Percentiles rank a stretch among this genome's conserved stretches.
phyloP scores from a whole-genome alignment of 2,113 vertebrate species.

The Brachypteracias leptosomus region DNA sequence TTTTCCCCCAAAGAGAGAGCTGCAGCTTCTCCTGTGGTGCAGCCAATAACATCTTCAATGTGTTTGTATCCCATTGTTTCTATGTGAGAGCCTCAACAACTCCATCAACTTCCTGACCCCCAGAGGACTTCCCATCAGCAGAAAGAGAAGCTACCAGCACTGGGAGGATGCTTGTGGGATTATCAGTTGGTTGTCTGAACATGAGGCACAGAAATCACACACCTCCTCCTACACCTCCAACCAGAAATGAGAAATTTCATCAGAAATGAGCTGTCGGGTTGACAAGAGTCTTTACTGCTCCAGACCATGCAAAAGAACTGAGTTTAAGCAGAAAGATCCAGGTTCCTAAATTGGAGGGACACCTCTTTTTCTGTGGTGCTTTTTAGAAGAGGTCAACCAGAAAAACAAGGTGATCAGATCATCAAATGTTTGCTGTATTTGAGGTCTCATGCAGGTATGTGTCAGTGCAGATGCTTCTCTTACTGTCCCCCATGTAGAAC shows the following conservation, averaged over 20 bases:
- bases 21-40: not conserved
- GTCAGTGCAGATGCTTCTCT: not conserved
- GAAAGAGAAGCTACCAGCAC: not conserved
- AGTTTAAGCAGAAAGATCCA: not conserved
- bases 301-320: not conserved
- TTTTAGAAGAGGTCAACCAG: not conserved
- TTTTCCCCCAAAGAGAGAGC: not conserved
- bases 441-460: not conserved
- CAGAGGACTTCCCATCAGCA: not conserved
- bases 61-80: not conserved
- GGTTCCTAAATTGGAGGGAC: not conserved
- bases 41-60: not conserved
- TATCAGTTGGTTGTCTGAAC: not conserved
- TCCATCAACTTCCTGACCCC: not conserved
- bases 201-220: not conserved
- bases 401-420: not conserved
- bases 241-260: not conserved
- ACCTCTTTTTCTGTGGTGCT: not conserved
- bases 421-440: not conserved
- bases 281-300: not conserved
- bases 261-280: not conserved
- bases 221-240: not conserved
- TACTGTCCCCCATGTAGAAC: not conserved
- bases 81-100: not conserved
- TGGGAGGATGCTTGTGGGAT: not conserved